phyloP scores from a whole-genome alignment of 2,888 invertebrate genomes.

The Elysia crispata region DNA sequence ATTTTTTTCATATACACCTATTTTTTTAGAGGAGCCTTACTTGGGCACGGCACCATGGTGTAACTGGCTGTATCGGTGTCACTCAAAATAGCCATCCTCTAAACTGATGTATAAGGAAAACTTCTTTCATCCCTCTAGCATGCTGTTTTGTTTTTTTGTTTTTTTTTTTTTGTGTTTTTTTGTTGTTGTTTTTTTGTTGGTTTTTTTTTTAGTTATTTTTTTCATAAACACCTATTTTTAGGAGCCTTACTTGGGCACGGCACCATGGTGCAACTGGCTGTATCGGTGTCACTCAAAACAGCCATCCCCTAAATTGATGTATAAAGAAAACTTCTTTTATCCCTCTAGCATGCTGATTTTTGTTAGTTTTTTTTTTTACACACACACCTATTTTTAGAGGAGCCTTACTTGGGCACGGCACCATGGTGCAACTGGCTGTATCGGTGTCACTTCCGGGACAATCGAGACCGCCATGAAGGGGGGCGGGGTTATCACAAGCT shows the following conservation, averaged over 20 bases:
- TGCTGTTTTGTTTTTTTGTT: too few species aligned
- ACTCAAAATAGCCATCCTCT: neutral
- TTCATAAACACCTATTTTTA: neutral
- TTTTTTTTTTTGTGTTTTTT: too few species aligned
- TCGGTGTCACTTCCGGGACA: conserved; percentile 33
- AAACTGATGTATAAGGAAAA: too few species aligned
- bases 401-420: conserved; percentile 25
- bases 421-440: neutral
- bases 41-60: conserved; percentile 9
- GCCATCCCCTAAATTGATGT: neutral
- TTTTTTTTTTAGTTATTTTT: too few species aligned
- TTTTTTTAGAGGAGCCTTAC: too few species aligned
- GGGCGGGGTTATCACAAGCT: conserved; percentile 51
- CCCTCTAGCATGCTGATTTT: too few species aligned
- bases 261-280: neutral
- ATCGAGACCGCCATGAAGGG: conserved; percentile 48
- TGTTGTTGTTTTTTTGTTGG: too few species aligned
- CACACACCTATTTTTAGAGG: neutral
- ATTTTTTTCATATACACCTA: neutral
- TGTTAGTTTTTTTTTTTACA: too few species aligned
- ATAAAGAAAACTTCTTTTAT: too few species aligned
- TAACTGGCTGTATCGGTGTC: neutral
- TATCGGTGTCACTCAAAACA: neutral
- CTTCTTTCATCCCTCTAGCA: too few species aligned
- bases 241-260: conserved; percentile 30